Evolutionary conservation across 2,113 vertebrate genomes (phyloP), one percentile per base, ranked within the genome.

Genomic region (Sigmodon hispidus): DNA sequence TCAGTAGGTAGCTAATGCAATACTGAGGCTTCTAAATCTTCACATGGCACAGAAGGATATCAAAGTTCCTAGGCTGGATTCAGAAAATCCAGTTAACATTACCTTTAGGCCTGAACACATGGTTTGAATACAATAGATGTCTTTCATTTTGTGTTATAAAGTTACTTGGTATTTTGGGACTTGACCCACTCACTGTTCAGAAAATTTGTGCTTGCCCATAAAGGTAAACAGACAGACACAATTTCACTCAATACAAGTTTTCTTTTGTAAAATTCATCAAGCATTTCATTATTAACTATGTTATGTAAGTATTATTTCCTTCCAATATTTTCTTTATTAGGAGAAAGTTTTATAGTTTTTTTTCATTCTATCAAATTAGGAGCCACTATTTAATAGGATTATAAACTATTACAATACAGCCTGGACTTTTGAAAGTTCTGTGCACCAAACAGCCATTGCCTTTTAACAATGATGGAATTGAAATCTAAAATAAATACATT

Each of bases 101-200:
- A 55, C 65, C 83, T 87, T 95, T 96, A 50, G 97, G 93, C 94
- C 95, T 76, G 88, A 94, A 73, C 87, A 95, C 96, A 63, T 91
- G 97, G 90, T 97, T 96, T 94, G 97, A 98, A 98, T 96, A 96
- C 94, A 97, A 96, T 87, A 87, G 77, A 61, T 21, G 92, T 88
- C 90, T 91, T 96, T 96, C 83, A 94, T 91, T 94, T 84, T 65
- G 24, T 90, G 34, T 80, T 89, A 87, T 22, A 92, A 55, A 93
- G 36, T 89, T 88, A 29, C n/a, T 65, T 0, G 16, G 73, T 93
- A 91, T 96, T 95, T 96, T n/a, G 86, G 29, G 79, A 91, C 96
- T 94, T 96, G 90, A 94, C 67, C 36, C 88, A 96, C 34, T 95
- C 90, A 96, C 43, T 94, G 29, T 76, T 87, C 67, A 89, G 67